Evolutionary conservation across 2,797 vertebrate genomes (phyloP).

Genomic region (Malacoraja senta): DNA sequence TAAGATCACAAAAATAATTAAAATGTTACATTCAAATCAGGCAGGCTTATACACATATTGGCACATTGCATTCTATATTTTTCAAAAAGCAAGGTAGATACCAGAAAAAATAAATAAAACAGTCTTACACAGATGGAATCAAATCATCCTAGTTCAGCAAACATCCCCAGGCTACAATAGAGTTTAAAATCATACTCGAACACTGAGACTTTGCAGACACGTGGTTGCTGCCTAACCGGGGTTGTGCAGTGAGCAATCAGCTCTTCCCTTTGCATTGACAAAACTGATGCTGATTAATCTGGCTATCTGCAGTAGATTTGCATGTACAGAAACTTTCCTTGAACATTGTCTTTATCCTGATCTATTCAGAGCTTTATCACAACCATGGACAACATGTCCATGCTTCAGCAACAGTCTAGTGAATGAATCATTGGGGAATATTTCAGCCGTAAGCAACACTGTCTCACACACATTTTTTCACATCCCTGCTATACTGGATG

Average conservation of each 20-base stretch:
- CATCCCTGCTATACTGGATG: slow-evolving; percentile 50
- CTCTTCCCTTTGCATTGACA: slow-evolving; percentile 58
- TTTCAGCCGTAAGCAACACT: slow-evolving; percentile 49
- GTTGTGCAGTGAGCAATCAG: slow-evolving; percentile 50
- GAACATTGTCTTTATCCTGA: slow-evolving; percentile 59
- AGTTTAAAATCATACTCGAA: slow-evolving; percentile 57
- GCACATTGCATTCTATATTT: background rate
- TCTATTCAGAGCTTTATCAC: slow-evolving; percentile 54
- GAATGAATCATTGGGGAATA: slow-evolving; percentile 68
- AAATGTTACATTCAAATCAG: background rate
- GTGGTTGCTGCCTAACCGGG: slow-evolving; percentile 57
- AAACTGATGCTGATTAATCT: slow-evolving; percentile 64
- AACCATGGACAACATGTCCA: slow-evolving; percentile 37
- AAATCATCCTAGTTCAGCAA: slow-evolving; percentile 54
- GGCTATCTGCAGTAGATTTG: slow-evolving; percentile 61
- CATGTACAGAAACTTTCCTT: slow-evolving; percentile 59
- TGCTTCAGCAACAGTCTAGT: slow-evolving; percentile 53
- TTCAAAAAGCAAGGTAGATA: too few species aligned
- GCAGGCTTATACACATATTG: background rate
- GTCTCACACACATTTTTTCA: slow-evolving; percentile 45
- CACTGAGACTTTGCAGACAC: slow-evolving; percentile 63
- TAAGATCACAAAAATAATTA: background rate
- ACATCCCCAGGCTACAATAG: slow-evolving; percentile 56
- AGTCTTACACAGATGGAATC: slow-evolving; percentile 62
- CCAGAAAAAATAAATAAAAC: slow-evolving; percentile 23